Conservation (phyloP, 2,113 vertebrate genomes). For the Cyprinus carpio region DNA sequence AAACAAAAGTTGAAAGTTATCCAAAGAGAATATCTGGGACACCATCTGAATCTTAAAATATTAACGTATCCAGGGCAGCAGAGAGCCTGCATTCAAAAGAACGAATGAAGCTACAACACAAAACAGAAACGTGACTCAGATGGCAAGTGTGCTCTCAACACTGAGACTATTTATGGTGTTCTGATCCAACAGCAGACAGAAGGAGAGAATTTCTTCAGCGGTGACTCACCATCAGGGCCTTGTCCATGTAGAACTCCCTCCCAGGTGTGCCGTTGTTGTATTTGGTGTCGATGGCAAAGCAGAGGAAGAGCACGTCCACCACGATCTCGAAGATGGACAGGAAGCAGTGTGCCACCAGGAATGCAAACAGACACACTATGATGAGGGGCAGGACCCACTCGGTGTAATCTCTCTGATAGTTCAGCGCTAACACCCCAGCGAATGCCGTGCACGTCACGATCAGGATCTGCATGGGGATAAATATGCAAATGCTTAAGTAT, state of each 20-base stretch:
- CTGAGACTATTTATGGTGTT: constrained; percentile 14
- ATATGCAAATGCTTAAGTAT: background rate
- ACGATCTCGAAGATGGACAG: constrained; percentile 98
- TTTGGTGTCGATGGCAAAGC: constrained; percentile 97
- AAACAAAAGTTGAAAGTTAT: constrained; percentile 16
- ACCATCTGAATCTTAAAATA: constrained; percentile 46
- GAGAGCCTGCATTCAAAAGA: constrained; percentile 17
- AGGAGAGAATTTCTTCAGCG: background rate
- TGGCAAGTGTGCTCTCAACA: constrained; percentile 1
- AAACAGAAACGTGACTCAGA: constrained; percentile 1
- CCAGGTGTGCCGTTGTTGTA: constrained; percentile 96
- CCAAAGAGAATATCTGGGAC: constrained; percentile 37
- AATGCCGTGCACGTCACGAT: constrained; percentile 92
- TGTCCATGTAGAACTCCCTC: constrained; percentile 98
- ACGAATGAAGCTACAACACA: background rate
- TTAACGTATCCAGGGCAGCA: constrained; percentile 29
- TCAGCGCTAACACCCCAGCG: constrained; percentile 90
- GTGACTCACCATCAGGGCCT: constrained; percentile 89
- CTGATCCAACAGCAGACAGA: constrained; percentile 6
- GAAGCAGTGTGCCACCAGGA: constrained; percentile 98
- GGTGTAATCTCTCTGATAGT: constrained; percentile 92
- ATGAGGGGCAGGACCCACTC: constrained; percentile 94
- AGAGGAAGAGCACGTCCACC: constrained; percentile 97
- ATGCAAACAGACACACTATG: constrained; percentile 96
- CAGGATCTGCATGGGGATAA: constrained; percentile 77